Evolutionary conservation across 2,888 invertebrate genomes (phyloP).

Genomic region (Saturnia pavonia): DNA sequence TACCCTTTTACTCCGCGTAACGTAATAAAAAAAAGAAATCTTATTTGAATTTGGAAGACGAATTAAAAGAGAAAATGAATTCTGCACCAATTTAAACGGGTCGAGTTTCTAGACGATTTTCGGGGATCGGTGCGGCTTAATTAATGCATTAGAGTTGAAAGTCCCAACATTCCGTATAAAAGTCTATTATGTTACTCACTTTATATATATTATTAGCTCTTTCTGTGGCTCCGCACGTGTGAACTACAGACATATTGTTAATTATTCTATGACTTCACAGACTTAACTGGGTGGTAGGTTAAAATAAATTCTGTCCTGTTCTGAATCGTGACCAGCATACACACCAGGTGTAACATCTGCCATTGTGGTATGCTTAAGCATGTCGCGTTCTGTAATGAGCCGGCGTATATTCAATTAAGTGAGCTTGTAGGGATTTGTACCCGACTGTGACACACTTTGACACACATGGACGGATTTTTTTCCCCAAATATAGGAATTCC

Average conservation of each 20-base stretch:
- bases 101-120: conserved; percentile 71
- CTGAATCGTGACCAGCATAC: too few species aligned
- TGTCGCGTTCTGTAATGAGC: too few species aligned
- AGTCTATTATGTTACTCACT: not conserved
- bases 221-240: not conserved
- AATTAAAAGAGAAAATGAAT: conserved; percentile 79
- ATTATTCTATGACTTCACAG: not conserved
- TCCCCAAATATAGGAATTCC: too few species aligned
- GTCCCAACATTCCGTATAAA: conserved; percentile 31
- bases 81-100: conserved; percentile 77
- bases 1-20: conserved; percentile 74
- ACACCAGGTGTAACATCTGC: too few species aligned
- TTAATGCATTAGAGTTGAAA: conserved; percentile 72
- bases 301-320: too few species aligned
- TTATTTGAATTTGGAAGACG: conserved; percentile 80
- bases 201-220: not conserved
- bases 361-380: too few species aligned
- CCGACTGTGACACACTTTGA: too few species aligned
- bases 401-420: too few species aligned
- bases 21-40: conserved; percentile 75
- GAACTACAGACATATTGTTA: not conserved
- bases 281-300: too few species aligned
- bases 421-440: too few species aligned
- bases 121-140: conserved; percentile 68
- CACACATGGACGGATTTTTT: too few species aligned